These are phyloP conservation scores for Drosophila biarmipes DNA, from an alignment of 1,140 invertebrate genomes.

Conservation along the genomic window DNA sequence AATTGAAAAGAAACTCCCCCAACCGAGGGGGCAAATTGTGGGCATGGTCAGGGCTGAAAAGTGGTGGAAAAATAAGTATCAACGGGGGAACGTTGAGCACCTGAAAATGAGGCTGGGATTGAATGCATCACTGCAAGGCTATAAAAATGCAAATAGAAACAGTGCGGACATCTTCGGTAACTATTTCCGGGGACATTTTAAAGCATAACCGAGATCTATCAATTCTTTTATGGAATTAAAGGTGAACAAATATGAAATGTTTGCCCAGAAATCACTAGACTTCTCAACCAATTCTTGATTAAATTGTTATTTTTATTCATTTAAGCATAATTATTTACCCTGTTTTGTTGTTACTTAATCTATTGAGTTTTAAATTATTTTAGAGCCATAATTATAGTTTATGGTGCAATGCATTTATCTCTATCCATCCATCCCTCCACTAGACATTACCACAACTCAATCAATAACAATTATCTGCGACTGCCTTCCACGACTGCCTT, in stretches of 20 bases:
- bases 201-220: neutral
- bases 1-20: slow-evolving; percentile 54
- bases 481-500: neutral
- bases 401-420: no score
- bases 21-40: neutral
- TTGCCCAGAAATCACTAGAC: no score
- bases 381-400: no score
- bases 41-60: slow-evolving; percentile 4
- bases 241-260: no score
- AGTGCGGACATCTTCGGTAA: neutral
- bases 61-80: slow-evolving; percentile 21
- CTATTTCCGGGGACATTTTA: neutral
- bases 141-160: neutral
- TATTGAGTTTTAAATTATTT: no score
- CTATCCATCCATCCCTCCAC: neutral
- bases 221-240: no score
- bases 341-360: no score
- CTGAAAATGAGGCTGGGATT: slow-evolving; percentile 2
- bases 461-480: slow-evolving; percentile 13
- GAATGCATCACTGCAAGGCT: no score
- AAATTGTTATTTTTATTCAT: no score
- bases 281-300: no score
- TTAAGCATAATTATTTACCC: no score
- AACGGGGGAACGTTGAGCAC: slow-evolving; percentile 1
- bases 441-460: slow-evolving; percentile 3